Evolutionary conservation across 2,888 invertebrate genomes (phyloP).

Genomic region (Chironomus riparius): DNA sequence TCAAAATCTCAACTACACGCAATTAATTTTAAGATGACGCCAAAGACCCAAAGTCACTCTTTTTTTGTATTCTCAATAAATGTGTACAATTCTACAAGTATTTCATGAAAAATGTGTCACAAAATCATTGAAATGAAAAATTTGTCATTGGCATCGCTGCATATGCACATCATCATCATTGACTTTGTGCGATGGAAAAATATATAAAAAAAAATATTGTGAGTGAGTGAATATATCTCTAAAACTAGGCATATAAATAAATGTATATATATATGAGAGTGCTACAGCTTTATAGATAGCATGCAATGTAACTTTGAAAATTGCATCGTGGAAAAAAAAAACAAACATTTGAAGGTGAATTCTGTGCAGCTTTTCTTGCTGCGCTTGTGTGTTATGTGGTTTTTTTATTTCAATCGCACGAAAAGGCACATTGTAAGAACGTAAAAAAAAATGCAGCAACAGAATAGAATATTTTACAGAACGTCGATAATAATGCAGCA

Average conservation of each 20-base stretch:
- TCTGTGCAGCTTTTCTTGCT: slow-evolving; percentile 14
- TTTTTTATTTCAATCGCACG: slow-evolving; percentile 19
- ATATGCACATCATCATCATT: slow-evolving; percentile 18
- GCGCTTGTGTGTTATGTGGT: slow-evolving; percentile 7
- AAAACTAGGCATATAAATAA: not conserved
- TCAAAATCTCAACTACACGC: no score
- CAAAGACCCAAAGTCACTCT: no score
- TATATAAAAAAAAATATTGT: slow-evolving; percentile 11
- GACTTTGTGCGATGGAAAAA: slow-evolving; percentile 22
- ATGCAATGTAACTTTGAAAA: not conserved
- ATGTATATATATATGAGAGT: not conserved
- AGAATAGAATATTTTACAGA: not conserved
- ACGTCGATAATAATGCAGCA: slow-evolving; percentile 1
- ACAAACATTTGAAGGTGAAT: slow-evolving; percentile 27
- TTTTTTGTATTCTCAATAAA: no score
- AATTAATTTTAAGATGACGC: no score
- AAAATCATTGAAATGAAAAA: slow-evolving; percentile 24
- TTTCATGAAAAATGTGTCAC: slow-evolving; percentile 19
- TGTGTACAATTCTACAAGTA: no score
- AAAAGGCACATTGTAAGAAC: not conserved
- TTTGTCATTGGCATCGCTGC: slow-evolving; percentile 13
- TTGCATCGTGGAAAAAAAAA: slow-evolving; percentile 23
- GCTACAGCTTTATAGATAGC: not conserved
- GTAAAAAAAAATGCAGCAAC: not conserved
- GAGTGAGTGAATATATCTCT: not conserved